A percentile compares a stretch with the other conserved stretches of the same genome.
phyloP scores from a whole-genome alignment of 2,888 invertebrate species.

The Sisyra nigra region DNA sequence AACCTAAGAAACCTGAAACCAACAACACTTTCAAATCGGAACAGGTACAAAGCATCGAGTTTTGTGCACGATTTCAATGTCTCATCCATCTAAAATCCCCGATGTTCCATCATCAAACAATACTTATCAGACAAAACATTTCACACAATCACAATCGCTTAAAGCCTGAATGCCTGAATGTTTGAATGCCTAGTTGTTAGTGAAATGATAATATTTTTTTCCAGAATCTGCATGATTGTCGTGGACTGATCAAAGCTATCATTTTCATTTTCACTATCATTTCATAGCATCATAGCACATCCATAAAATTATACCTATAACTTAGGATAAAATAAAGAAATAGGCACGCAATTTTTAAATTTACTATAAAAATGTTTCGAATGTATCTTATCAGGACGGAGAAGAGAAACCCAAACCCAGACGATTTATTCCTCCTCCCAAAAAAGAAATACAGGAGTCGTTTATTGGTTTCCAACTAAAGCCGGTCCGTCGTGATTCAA shows the following conservation, averaged over 20 bases:
- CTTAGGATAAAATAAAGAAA: conserved; percentile 6
- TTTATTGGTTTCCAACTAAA: conserved; percentile 44
- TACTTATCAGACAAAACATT: too few relatives aligned
- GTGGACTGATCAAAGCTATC: not conserved
- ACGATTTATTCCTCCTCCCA: conserved; percentile 26
- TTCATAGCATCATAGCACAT: conserved; percentile 7
- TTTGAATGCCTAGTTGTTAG: too few relatives aligned
- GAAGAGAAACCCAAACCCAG: conserved; percentile 24
- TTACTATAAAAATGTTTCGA: conserved; percentile 8
- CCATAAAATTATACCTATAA: conserved; percentile 3
- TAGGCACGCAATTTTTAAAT: conserved; percentile 1
- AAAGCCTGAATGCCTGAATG: too few relatives aligned
- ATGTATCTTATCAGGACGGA: conserved; percentile 19
- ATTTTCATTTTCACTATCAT: not conserved
- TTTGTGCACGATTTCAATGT: conserved; percentile 1
- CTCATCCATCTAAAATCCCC: conserved; percentile 1
- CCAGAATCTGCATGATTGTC: too few relatives aligned
- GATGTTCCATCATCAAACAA: too few relatives aligned
- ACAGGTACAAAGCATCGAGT: conserved; percentile 9
- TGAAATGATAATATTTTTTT: too few relatives aligned
- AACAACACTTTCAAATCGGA: conserved; percentile 17
- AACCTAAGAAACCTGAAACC: conserved; percentile 10
- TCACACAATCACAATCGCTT: too few relatives aligned
- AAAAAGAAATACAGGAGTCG: conserved; percentile 33
- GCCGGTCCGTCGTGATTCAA: conserved; percentile 30